Evolutionary conservation across 2,888 invertebrate species (phyloP).

Genomic region (Podabrus alpinus): DNA sequence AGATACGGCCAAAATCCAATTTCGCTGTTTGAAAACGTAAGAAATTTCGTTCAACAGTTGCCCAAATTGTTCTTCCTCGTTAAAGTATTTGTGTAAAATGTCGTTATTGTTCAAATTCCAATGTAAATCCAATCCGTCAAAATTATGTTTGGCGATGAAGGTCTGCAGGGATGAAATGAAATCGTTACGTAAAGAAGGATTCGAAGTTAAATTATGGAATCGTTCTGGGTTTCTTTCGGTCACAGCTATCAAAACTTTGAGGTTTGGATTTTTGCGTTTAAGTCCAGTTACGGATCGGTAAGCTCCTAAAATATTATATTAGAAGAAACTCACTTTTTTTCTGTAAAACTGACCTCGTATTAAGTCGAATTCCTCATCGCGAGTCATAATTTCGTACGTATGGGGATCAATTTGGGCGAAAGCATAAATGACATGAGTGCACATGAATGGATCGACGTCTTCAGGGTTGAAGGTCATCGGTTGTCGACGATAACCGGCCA

Average conservation of each 20-base stretch:
- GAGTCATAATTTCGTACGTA: slow-evolving; percentile 64
- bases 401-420: slow-evolving; percentile 73
- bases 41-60: slow-evolving; percentile 63
- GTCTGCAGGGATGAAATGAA: slow-evolving; percentile 68
- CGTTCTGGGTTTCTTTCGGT: slow-evolving; percentile 65
- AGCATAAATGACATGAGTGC: slow-evolving; percentile 76
- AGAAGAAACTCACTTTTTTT: background rate
- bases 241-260: slow-evolving; percentile 74
- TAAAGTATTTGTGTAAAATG: slow-evolving; percentile 53
- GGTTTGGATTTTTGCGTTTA: slow-evolving; percentile 67
- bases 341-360: slow-evolving; percentile 63
- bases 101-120: slow-evolving; percentile 73
- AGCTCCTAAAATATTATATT: slow-evolving; percentile 61
- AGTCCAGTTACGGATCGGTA: slow-evolving; percentile 72
- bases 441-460: slow-evolving; percentile 67
- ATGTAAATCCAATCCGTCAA: slow-evolving; percentile 83
- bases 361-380: slow-evolving; percentile 72
- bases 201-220: slow-evolving; percentile 67
- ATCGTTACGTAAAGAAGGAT: slow-evolving; percentile 58
- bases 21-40: slow-evolving; percentile 61
- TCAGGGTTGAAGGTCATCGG: slow-evolving; percentile 69
- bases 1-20: slow-evolving; percentile 63
- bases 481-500: slow-evolving; percentile 68
- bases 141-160: slow-evolving; percentile 69
- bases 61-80: slow-evolving; percentile 55